A percentile compares a stretch with the other conserved stretches of the same genome.
Evolutionary conservation across 2,113 vertebrate species (phyloP).

Genomic region (Odontophorus gujanensis): DNA sequence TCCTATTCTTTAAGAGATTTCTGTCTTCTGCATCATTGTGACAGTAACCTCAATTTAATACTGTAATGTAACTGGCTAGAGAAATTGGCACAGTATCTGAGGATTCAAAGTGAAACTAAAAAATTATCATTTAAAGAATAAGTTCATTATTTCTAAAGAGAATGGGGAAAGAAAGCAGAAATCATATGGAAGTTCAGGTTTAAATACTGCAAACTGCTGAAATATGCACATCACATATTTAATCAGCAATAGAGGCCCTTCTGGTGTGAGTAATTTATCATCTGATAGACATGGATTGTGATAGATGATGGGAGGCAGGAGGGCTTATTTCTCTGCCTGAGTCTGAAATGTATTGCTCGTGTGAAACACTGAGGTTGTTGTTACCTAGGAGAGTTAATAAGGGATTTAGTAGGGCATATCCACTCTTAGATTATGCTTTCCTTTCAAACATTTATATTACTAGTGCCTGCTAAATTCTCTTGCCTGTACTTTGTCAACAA

Average conservation of each 20-base stretch:
- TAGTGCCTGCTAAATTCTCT: not conserved
- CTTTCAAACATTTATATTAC: not conserved
- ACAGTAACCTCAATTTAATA: constrained; percentile 35
- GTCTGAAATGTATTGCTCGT: not conserved
- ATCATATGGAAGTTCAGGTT: not conserved
- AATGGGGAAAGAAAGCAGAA: not conserved
- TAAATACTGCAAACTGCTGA: constrained; percentile 11
- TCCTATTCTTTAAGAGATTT: constrained; percentile 6
- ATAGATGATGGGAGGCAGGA: constrained; percentile 14
- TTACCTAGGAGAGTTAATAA: not conserved
- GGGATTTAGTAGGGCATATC: not conserved
- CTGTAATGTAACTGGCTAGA: constrained; percentile 1
- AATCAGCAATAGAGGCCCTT: constrained; percentile 48
- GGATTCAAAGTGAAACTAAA: not conserved
- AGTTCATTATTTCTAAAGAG: not conserved
- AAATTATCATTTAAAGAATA: not conserved
- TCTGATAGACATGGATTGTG: constrained; percentile 8
- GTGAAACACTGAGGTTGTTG: not conserved
- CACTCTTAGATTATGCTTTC: not conserved
- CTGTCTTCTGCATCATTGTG: constrained; percentile 18
- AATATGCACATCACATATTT: constrained; percentile 51
- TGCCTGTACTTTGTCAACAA: not conserved
- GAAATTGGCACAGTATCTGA: not conserved
- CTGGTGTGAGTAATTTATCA: constrained; percentile 33
- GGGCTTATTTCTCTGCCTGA: not conserved